A percentile compares a stretch with the other conserved stretches of the same genome.
Evolutionary conservation across 2,113 vertebrate species (phyloP).

Genomic region (Calypte anna): DNA sequence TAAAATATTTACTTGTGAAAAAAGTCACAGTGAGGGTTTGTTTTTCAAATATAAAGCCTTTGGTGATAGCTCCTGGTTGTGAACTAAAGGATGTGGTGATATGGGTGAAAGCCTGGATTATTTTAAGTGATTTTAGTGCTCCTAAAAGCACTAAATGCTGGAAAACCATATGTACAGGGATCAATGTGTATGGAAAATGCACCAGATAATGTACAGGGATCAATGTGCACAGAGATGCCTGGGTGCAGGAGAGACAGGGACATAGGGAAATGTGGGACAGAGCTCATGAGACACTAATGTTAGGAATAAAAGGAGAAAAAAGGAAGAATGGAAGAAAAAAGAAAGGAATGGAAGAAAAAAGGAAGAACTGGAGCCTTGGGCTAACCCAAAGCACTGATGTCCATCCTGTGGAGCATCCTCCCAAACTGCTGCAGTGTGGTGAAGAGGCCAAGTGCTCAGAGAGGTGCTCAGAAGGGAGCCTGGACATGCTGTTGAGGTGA

Average conservation of each 20-base stretch:
- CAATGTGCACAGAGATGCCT: neutral
- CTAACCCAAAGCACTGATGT: neutral
- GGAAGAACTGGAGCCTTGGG: neutral
- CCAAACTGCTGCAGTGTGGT: neutral
- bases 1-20: neutral
- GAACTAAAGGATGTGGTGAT: neutral
- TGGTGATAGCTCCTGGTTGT: neutral
- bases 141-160: neutral
- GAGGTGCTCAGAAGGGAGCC: neutral
- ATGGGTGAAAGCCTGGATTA: neutral
- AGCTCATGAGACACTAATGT: neutral
- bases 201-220: no score
- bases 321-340: neutral
- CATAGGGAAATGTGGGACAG: neutral
- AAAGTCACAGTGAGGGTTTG: neutral
- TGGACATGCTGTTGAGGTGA: fast-evolving
- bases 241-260: neutral
- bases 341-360: no score
- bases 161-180: neutral
- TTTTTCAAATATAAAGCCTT: neutral
- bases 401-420: neutral
- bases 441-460: neutral
- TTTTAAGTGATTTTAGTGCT: neutral
- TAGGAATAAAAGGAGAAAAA: neutral
- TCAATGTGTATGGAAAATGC: no score